Conservation (phyloP, 2,797 vertebrate species). For the Enoplosus armatus region DNA sequence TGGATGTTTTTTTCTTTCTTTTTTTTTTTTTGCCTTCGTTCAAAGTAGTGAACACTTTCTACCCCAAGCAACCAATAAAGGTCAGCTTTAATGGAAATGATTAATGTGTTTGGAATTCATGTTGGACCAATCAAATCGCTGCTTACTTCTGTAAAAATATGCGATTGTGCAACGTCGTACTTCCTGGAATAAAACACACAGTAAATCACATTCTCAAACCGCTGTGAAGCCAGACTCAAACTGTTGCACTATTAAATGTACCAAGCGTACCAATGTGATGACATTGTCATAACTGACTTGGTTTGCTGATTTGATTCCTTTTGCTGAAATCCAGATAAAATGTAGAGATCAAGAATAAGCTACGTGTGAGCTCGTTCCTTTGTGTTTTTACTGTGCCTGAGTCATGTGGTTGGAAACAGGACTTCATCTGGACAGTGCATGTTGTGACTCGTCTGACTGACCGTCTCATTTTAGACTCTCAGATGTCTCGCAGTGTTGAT, state of each 20-base stretch:
- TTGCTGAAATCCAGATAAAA: not conserved
- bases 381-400: conserved; percentile 15
- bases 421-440: conserved; percentile 31
- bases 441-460: conserved; percentile 31
- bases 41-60: not conserved
- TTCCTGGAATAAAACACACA: not conserved
- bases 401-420: conserved; percentile 11
- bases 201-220: not conserved
- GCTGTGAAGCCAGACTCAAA: not conserved
- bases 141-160: not conserved
- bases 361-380: not conserved
- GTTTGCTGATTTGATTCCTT: not conserved
- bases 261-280: not conserved
- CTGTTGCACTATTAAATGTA: not conserved
- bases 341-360: not conserved
- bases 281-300: not conserved
- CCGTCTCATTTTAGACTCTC: conserved; percentile 37
- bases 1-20: not conserved
- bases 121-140: not conserved
- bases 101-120: not conserved
- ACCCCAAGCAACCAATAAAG: not conserved
- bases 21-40: too few relatives aligned
- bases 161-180: not conserved
- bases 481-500: conserved; percentile 34
- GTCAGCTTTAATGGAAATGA: not conserved